These are phyloP conservation scores for Xenopus petersii DNA, from an alignment of 2,797 vertebrate genomes.

Conservation along the genomic window DNA sequence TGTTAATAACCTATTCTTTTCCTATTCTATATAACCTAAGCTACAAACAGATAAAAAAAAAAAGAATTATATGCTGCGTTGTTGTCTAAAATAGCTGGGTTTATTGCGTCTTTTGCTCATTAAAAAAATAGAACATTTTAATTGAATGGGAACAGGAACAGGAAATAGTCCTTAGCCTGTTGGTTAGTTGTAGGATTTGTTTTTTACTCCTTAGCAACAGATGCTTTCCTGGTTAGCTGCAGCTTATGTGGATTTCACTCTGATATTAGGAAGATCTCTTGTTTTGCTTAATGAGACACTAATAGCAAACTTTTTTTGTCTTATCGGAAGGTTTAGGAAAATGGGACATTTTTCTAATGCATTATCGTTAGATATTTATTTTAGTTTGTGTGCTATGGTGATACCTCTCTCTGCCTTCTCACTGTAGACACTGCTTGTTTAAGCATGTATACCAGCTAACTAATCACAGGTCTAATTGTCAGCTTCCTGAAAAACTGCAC, in stretches of 20 bases:
- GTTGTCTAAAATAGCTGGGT: neutral
- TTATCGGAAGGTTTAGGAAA: too few species aligned
- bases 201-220: slow-evolving; percentile 34
- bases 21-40: neutral
- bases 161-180: slow-evolving; percentile 54
- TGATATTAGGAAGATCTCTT: slow-evolving; percentile 39
- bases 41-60: neutral
- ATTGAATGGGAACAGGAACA: slow-evolving; percentile 48
- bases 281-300: slow-evolving; percentile 37
- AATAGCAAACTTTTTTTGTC: too few species aligned
- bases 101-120: slow-evolving; percentile 26
- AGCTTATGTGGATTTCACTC: slow-evolving; percentile 30
- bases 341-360: too few species aligned
- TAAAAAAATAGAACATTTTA: slow-evolving; percentile 45
- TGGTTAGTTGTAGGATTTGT: slow-evolving; percentile 20
- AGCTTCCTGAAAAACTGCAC: too few species aligned
- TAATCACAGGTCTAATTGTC: too few species aligned
- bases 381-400: too few species aligned
- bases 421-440: too few species aligned
- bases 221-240: slow-evolving; percentile 15
- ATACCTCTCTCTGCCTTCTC: too few species aligned
- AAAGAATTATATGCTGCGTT: neutral
- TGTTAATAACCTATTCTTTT: neutral
- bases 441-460: too few species aligned
- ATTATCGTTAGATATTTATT: too few species aligned